These are phyloP conservation scores for Clamator glandarius DNA, from an alignment of 2,797 vertebrate genomes.

Conservation along the genomic window DNA sequence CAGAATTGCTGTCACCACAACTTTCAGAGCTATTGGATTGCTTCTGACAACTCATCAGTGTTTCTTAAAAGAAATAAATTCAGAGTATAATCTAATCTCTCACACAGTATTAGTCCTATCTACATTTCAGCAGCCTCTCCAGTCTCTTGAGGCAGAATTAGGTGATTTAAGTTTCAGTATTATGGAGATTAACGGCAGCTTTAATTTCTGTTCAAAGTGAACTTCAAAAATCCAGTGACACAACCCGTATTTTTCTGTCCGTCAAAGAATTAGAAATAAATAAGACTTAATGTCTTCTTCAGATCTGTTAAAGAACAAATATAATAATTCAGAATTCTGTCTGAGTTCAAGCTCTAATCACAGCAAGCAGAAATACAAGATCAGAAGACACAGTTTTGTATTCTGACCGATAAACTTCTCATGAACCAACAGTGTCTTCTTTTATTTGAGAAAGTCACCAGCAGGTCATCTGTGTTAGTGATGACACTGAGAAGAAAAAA, in stretches of 20 bases:
- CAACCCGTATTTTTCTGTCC: neutral
- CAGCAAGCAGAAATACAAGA: neutral
- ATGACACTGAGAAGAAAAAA: neutral
- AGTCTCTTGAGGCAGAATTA: neutral
- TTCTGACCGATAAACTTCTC: neutral
- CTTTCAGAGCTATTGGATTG: neutral
- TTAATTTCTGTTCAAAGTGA: constrained; percentile 13
- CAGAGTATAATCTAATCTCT: neutral
- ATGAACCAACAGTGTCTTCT: neutral
- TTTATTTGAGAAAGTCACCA: neutral
- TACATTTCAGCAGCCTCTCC: neutral
- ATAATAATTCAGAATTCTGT: neutral
- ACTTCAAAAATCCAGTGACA: neutral
- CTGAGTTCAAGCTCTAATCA: neutral
- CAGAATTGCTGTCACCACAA: neutral
- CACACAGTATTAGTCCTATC: neutral
- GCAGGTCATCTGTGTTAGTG: neutral
- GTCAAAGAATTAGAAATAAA: neutral
- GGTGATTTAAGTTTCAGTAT: neutral
- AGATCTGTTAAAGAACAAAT: neutral
- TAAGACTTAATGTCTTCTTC: neutral
- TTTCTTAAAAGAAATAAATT: neutral
- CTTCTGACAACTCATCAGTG: neutral
- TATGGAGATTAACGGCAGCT: neutral
- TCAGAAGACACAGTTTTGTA: neutral